Conservation (phyloP, 2,888 invertebrate species). For the Syritta pipiens region DNA sequence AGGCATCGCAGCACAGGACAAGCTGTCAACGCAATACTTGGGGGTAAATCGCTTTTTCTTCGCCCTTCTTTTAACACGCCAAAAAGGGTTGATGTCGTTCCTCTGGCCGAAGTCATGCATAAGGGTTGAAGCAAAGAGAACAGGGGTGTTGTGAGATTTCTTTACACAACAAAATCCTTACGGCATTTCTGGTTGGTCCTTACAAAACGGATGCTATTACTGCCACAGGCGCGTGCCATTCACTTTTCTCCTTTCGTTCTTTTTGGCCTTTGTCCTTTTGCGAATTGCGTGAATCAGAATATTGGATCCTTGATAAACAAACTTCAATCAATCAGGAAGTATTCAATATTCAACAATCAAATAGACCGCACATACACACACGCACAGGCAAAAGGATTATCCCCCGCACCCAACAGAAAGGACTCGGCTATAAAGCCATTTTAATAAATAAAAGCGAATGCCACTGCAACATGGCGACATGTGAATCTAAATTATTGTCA, state of each 20-base stretch:
- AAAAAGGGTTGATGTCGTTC: conserved; percentile 50
- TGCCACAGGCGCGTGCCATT: conserved; percentile 70
- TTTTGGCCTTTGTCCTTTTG: conserved; percentile 10
- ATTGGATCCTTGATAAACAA: conserved; percentile 56
- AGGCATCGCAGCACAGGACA: conserved; percentile 43
- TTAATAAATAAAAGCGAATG: conserved; percentile 69
- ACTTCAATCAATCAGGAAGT: conserved; percentile 70
- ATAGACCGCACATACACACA: conserved; percentile 61
- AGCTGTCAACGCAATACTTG: conserved; percentile 53
- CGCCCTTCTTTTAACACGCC: conserved; percentile 26
- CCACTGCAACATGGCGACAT: conserved; percentile 71
- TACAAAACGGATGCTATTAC: conserved; percentile 70
- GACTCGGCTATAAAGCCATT: conserved; percentile 64
- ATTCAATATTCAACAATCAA: conserved; percentile 71
- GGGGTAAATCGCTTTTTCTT: conserved; percentile 52
- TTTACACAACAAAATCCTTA: conserved; percentile 38
- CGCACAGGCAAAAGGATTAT: conserved; percentile 30
- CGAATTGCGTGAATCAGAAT: conserved; percentile 31
- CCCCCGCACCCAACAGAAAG: background rate
- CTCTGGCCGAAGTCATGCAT: conserved; percentile 35
- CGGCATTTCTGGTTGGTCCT: conserved; percentile 60
- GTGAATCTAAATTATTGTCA: conserved; percentile 68
- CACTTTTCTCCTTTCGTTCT: conserved; percentile 39
- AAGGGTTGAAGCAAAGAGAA: conserved; percentile 43
- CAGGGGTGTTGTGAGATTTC: conserved; percentile 51